Evolutionary conservation across 1,140 invertebrate species (phyloP).

Genomic region (Cryptotermes secundus): DNA sequence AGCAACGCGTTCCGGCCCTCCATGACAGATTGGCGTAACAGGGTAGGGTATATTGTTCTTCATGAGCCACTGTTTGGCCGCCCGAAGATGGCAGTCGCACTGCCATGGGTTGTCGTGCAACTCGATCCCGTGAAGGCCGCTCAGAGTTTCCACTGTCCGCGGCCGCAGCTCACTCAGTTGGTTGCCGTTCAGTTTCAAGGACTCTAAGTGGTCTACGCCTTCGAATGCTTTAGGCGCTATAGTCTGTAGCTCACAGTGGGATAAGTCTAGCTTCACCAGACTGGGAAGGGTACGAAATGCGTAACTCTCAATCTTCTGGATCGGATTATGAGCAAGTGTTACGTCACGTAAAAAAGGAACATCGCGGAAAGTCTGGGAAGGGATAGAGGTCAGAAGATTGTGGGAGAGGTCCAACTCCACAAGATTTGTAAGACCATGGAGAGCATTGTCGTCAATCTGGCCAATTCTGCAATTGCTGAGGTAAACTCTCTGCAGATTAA

Average conservation of each 20-base stretch:
- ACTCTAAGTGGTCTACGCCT: slow-evolving; percentile 73
- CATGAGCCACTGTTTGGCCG: slow-evolving; percentile 80
- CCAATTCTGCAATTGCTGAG: slow-evolving; percentile 77
- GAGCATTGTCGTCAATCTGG: slow-evolving; percentile 79
- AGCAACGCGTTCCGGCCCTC: slow-evolving; percentile 64
- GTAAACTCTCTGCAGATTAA: slow-evolving; percentile 85
- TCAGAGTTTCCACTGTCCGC: slow-evolving; percentile 69
- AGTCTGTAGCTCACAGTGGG: slow-evolving; percentile 73
- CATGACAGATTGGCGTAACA: slow-evolving; percentile 70
- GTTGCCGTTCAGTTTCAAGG: slow-evolving; percentile 80
- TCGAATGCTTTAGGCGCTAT: slow-evolving; percentile 77
- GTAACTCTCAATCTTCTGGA: slow-evolving; percentile 71
- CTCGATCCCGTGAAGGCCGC: slow-evolving; percentile 76
- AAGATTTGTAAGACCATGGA: slow-evolving; percentile 81
- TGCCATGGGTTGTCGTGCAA: slow-evolving; percentile 90
- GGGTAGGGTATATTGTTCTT: slow-evolving; percentile 79
- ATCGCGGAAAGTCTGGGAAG: slow-evolving; percentile 72
- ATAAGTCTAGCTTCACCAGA: slow-evolving; percentile 81
- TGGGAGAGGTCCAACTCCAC: slow-evolving; percentile 84
- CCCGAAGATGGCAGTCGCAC: slow-evolving; percentile 82
- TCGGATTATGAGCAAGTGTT: slow-evolving; percentile 75
- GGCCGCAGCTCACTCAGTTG: slow-evolving; percentile 68
- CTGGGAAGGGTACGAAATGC: slow-evolving; percentile 74
- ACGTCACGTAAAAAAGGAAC: slow-evolving; percentile 79
- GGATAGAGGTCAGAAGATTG: slow-evolving; percentile 76